These are phyloP conservation scores for Ptychoptera contaminata DNA, from an alignment of 2,888 invertebrate genomes.

Conservation along the genomic window DNA sequence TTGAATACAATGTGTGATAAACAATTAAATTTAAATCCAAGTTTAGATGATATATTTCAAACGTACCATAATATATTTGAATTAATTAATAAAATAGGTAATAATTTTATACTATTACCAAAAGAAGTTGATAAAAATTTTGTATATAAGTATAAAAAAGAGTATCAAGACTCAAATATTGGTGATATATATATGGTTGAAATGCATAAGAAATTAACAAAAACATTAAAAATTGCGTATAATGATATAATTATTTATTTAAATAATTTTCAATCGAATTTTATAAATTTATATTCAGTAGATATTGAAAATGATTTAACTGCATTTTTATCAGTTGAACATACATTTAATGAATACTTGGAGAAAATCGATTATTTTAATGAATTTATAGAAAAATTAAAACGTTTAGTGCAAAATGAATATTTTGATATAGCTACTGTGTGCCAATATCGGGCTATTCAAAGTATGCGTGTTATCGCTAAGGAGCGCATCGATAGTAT, in stretches of 20 bases:
- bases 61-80: constrained; percentile 42
- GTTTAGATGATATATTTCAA: constrained; percentile 36
- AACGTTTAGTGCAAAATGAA: constrained; percentile 45
- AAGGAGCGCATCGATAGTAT: constrained; percentile 42
- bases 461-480: constrained; percentile 41
- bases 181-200: constrained; percentile 39
- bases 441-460: constrained; percentile 44
- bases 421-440: constrained; percentile 50
- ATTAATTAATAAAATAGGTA: constrained; percentile 38
- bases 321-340: constrained; percentile 34
- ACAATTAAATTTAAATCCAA: constrained; percentile 39
- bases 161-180: constrained; percentile 39
- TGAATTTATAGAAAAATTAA: constrained; percentile 41
- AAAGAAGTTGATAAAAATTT: constrained; percentile 29
- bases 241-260: constrained; percentile 40
- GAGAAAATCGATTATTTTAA: constrained; percentile 45
- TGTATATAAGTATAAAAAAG: constrained; percentile 29
- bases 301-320: constrained; percentile 33
- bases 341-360: constrained; percentile 42
- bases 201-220: constrained; percentile 35
- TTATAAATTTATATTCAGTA: constrained; percentile 38
- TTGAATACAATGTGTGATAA: constrained; percentile 29
- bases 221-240: constrained; percentile 37
- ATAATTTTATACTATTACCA: constrained; percentile 41
- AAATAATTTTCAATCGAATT: constrained; percentile 35